These are phyloP conservation scores for Nautilus pompilius DNA, from an alignment of 1,140 invertebrate species.

Conservation along the genomic window DNA sequence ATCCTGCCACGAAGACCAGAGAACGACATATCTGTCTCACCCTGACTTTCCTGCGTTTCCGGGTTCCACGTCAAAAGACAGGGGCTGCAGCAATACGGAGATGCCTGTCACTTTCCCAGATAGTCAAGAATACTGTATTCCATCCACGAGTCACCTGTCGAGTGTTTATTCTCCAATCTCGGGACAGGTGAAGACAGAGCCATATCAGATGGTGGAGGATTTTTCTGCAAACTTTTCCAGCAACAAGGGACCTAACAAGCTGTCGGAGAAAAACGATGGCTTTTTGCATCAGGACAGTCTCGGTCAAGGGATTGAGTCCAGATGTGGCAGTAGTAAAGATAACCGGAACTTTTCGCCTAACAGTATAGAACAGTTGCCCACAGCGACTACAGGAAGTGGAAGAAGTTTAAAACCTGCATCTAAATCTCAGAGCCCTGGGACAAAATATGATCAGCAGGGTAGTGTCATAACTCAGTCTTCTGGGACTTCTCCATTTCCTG, in stretches of 20 bases:
- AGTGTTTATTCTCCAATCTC: not conserved
- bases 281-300: not conserved
- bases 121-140: slow-evolving; percentile 3
- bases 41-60: not conserved
- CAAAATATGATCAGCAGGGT: not conserved
- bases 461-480: not conserved
- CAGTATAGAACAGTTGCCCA: not conserved
- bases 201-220: not conserved
- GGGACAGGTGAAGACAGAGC: slow-evolving; percentile 1
- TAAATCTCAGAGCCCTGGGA: not conserved
- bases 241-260: not conserved
- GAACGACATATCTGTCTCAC: not conserved
- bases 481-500: not conserved
- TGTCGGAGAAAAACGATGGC: not conserved
- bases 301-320: too few species aligned
- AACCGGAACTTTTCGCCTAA: not conserved
- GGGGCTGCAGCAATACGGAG: not conserved
- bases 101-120: not conserved
- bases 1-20: not conserved
- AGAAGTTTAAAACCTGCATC: not conserved
- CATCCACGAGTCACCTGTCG: not conserved
- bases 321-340: not conserved
- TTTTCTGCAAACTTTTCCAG: not conserved
- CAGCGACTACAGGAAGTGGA: not conserved
- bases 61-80: not conserved